A percentile compares a stretch with the other conserved stretches of the same genome.
Conservation (phyloP, 2,113 vertebrate genomes). For the Hoplias malabaricus region DNA sequence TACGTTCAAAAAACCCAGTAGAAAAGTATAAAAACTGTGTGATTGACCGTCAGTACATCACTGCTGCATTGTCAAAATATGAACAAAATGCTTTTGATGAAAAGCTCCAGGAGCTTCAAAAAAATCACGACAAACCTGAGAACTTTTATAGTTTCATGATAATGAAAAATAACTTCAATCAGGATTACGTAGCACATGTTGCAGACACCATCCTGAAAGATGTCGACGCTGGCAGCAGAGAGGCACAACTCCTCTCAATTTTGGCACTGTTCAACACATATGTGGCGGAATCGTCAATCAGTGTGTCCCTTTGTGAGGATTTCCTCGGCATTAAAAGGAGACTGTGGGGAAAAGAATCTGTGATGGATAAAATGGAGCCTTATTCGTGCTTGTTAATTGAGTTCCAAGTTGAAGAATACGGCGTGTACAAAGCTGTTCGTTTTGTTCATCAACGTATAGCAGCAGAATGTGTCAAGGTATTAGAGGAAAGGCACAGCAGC, state of each 20-base stretch:
- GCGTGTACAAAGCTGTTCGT: conserved; percentile 25
- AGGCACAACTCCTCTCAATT: conserved; percentile 27
- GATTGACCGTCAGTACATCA: conserved; percentile 44
- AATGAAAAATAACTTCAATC: conserved; percentile 58
- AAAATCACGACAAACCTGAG: conserved; percentile 61
- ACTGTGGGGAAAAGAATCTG: accelerated
- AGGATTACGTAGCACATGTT: conserved; percentile 39
- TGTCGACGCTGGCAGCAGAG: conserved; percentile 43
- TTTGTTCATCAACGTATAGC: conserved; percentile 57
- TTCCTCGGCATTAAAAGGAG: conserved; percentile 24
- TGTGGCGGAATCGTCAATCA: conserved; percentile 26
- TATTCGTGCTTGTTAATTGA: conserved; percentile 55
- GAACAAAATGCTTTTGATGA: conserved; percentile 61
- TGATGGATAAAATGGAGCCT: conserved; percentile 50
- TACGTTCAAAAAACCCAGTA: conserved; percentile 54
- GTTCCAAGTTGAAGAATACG: background rate
- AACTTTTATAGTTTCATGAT: conserved; percentile 70
- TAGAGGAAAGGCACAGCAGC: background rate
- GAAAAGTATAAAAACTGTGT: background rate
- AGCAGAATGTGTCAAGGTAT: conserved; percentile 53
- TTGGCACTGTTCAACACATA: conserved; percentile 55
- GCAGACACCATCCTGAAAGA: conserved; percentile 49
- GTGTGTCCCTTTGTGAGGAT: conserved; percentile 56
- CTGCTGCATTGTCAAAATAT: conserved; percentile 36
- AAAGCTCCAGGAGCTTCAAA: conserved; percentile 57